Base-by-base conservation (phyloP, 2,113 vertebrate species). In the Lepisosteus osseus region DNA sequence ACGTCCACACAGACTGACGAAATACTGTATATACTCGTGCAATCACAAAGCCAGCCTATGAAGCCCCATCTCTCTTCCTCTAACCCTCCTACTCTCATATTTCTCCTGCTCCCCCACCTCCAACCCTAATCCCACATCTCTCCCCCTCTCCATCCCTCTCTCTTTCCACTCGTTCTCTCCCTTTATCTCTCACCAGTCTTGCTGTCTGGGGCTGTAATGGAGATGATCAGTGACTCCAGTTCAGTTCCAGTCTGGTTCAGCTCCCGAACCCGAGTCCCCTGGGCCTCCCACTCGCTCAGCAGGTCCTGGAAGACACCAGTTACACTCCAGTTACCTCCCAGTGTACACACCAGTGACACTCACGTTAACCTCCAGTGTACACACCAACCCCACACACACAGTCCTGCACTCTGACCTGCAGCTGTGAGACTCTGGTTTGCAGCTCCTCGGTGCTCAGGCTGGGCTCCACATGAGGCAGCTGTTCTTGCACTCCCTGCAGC, bases 191-290 rank as follows among this genome's bases (percentile, higher is more conserved):
- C 77, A 90, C 95, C 94, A 55, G 87, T 78, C 2, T 95, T 93
- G 79, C 81, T 89, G 74, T 92, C 89, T 2, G 97, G 93, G 7
- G 96, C 90, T 0, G 96, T 98, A 8, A 97, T 93, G 76, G 93
- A 92, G 78, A 98, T 82, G n/a, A 99, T 96, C 62, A 94, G 85
- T 51, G 89, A 91, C 89, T 99, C 97, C 80, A 99, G 87, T 80
- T 98, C 91, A 0, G 93, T 91, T 70, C 96, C 94, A 41, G 89
- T 92, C 80, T 81, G 87, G 76, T 90, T 90, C 40, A 99, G 91
- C 69, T 97, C 95, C 81, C 95, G 93, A 59, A 98, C 92, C 14
- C 92, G 85, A 6, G 79, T 69, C 13, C 85, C 87, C 61, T 94
- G 95, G 1, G 84, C 89, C 74, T 92, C 84, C 96, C 97, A 99